phyloP scores from a whole-genome alignment of 2,797 vertebrate species.

The Gymnoscopelus braueri region DNA sequence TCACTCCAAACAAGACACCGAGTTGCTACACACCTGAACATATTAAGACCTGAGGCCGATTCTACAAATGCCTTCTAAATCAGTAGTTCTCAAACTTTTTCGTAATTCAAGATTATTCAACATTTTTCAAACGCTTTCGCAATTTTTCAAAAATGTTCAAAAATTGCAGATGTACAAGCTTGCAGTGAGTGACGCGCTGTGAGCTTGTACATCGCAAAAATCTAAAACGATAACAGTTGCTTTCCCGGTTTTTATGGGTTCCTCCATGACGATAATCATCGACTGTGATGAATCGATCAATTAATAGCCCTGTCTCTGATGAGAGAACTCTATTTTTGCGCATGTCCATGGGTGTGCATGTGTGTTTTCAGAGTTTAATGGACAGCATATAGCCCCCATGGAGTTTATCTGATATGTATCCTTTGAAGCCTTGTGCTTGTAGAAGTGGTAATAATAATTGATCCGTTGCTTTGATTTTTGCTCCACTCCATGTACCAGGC shows the following conservation, averaged over 20 bases:
- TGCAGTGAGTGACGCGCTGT: too few species aligned
- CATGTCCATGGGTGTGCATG: constrained; percentile 24
- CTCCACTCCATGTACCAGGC: constrained; percentile 46
- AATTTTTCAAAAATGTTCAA: too few species aligned
- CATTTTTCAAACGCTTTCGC: too few species aligned
- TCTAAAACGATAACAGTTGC: too few species aligned
- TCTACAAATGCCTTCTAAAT: too few species aligned
- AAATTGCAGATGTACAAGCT: too few species aligned
- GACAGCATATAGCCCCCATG: constrained; percentile 61
- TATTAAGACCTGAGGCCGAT: too few species aligned
- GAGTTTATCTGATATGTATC: constrained; percentile 68
- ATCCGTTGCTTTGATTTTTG: constrained; percentile 70
- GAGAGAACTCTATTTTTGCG: constrained; percentile 4
- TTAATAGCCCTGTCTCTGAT: constrained; percentile 28
- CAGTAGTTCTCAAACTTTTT: too few species aligned
- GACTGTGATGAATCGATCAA: constrained; percentile 54
- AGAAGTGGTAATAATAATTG: constrained; percentile 72
- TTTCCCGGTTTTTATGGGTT: too few species aligned
- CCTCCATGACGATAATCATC: constrained; percentile 22
- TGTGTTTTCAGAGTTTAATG: constrained; percentile 60
- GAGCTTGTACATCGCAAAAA: too few species aligned
- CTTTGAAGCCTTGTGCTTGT: constrained; percentile 75
- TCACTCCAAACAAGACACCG: constrained; percentile 43
- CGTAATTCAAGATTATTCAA: too few species aligned
- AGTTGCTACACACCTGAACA: not conserved